A percentile compares a stretch with the other conserved stretches of the same genome.
These are phyloP conservation scores for Euura saliciscinereae DNA, from an alignment of 1,140 invertebrate genomes.

Conservation along the genomic window DNA sequence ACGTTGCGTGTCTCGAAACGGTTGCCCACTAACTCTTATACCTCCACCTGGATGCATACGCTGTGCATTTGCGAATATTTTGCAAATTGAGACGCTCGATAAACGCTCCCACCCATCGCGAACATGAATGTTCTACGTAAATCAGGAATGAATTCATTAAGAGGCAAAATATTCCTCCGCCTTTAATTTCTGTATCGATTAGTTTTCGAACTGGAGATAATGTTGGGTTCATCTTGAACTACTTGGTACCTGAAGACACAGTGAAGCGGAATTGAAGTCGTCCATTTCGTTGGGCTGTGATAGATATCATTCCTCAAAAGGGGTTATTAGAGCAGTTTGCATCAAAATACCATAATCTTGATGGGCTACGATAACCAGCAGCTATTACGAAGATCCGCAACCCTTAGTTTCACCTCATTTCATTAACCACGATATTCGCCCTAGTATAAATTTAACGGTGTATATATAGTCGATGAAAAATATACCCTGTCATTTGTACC, in stretches of 20 bases:
- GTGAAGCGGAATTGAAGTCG: too few species aligned
- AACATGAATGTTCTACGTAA: too few species aligned
- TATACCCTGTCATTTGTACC: too few species aligned
- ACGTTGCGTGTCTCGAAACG: conserved; percentile 43
- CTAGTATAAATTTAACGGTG: neutral
- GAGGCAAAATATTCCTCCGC: too few species aligned
- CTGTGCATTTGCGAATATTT: conserved; percentile 38
- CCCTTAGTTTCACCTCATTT: neutral
- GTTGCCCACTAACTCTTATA: conserved; percentile 11
- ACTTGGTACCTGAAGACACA: too few species aligned
- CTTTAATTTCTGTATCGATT: too few species aligned
- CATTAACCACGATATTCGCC: neutral
- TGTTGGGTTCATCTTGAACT: too few species aligned
- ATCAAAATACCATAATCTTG: conserved; percentile 1
- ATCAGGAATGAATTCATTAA: too few species aligned
- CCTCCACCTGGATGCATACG: conserved; percentile 6
- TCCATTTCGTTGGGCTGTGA: neutral
- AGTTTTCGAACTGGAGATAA: too few species aligned
- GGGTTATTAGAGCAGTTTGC: neutral
- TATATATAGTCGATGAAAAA: neutral
- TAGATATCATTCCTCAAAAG: neutral
- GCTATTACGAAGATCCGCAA: neutral
- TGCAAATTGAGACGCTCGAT: conserved; percentile 39
- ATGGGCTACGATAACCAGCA: neutral
- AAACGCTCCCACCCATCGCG: neutral